Conservation (phyloP, 37 sponge, comb jelly and placozoan species). For the Hexactinellida sp. region DNA sequence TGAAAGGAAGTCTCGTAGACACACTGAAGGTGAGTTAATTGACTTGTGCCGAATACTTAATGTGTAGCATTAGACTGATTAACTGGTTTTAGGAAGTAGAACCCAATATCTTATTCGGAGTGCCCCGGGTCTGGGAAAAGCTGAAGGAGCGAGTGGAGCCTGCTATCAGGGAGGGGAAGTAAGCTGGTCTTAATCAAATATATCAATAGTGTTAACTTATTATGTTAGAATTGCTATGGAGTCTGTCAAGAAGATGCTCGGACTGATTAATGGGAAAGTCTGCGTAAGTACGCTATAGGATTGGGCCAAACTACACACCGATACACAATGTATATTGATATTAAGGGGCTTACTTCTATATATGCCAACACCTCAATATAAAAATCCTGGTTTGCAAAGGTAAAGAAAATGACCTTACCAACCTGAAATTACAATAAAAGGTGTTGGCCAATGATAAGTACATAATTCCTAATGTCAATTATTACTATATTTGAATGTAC, state of each 20-base stretch:
- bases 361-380: no score
- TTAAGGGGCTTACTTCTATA: no score
- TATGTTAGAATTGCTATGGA: neutral
- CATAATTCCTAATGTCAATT: no score
- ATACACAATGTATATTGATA: no score
- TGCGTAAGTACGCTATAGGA: neutral
- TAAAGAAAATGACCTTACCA: no score
- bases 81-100: constrained; percentile 61
- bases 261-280: neutral
- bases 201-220: neutral
- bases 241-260: neutral
- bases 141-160: constrained; percentile 52
- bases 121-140: constrained; percentile 97
- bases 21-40: constrained; percentile 54
- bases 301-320: no score
- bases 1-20: constrained; percentile 65
- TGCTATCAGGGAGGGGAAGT: neutral
- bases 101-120: constrained; percentile 82
- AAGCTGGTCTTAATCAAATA: neutral
- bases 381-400: no score
- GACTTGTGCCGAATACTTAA: no score
- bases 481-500: neutral
- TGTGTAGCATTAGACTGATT: neutral
- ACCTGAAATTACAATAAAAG: no score
- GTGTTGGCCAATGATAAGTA: no score